Evolutionary conservation across 1,140 invertebrate genomes (phyloP).

Genomic region (Drosophila dunni): DNA sequence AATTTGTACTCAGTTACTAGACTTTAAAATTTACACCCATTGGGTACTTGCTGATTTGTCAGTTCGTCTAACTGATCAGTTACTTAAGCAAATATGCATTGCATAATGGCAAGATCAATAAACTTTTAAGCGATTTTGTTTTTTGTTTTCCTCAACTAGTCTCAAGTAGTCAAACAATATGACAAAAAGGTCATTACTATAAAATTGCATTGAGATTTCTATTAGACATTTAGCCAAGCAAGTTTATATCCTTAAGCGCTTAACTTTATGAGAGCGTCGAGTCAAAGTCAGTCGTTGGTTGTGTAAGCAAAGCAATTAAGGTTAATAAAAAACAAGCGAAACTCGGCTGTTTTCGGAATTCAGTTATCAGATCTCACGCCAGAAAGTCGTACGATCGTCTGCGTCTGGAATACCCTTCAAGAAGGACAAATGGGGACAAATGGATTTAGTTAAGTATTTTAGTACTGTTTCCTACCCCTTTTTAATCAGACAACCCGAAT

Average conservation of each 20-base stretch:
- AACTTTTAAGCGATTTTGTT: conserved; percentile 20
- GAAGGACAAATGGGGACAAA: conserved; percentile 26
- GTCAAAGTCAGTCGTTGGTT: neutral
- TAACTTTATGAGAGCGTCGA: neutral
- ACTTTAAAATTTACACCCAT: too few relatives aligned
- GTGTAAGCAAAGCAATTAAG: conserved; percentile 4
- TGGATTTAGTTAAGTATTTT: neutral
- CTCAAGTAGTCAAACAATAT: conserved; percentile 21
- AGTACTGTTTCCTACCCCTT: too few relatives aligned
- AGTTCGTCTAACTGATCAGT: neutral
- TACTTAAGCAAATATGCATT: conserved; percentile 33
- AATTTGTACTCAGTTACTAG: too few relatives aligned
- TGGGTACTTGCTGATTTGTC: too few relatives aligned
- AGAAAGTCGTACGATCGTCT: conserved; percentile 13
- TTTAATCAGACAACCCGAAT: neutral
- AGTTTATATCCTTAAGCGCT: conserved; percentile 10
- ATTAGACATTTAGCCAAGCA: neutral
- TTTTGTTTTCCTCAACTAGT: conserved; percentile 1
- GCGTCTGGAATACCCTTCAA: conserved; percentile 12
- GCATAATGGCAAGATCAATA: conserved; percentile 46
- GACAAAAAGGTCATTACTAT: conserved; percentile 8
- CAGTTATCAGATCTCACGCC: conserved; percentile 34
- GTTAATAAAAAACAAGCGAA: conserved; percentile 3
- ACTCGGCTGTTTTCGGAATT: conserved; percentile 3
- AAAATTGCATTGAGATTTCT: conserved; percentile 18